These are phyloP conservation scores for Casuarius casuarius DNA, from an alignment of 2,113 vertebrate genomes.

Conservation along the genomic window DNA sequence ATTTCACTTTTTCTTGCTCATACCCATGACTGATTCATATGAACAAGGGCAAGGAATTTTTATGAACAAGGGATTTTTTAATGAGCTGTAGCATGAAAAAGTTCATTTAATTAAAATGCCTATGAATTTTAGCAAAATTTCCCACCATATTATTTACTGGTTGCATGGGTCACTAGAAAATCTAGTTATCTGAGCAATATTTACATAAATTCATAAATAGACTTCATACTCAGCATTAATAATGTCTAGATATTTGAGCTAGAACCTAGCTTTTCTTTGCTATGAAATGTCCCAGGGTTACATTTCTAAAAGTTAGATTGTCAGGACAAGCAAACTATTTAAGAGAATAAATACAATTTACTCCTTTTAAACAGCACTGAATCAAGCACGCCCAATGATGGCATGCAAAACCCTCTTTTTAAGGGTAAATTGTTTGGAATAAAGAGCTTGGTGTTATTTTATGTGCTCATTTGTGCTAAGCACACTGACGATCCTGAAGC, in stretches of 20 bases:
- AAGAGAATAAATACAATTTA: not conserved
- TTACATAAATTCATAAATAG: not conserved
- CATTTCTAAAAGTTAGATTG: not conserved
- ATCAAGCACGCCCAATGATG: not conserved
- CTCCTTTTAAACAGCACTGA: not conserved
- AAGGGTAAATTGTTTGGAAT: not conserved
- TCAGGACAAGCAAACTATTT: not conserved
- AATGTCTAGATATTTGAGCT: not conserved
- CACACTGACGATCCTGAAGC: not conserved
- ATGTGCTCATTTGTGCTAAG: not conserved
- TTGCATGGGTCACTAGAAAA: not conserved
- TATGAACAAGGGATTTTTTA: not conserved
- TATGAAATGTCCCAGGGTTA: not conserved
- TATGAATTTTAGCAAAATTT: not conserved
- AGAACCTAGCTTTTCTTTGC: not conserved
- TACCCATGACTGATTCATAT: not conserved
- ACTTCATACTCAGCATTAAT: not conserved
- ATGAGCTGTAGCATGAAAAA: not conserved
- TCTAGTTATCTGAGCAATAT: not conserved
- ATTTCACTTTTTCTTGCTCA: not conserved
- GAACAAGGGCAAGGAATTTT: not conserved
- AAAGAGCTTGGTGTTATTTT: not conserved
- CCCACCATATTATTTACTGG: not conserved
- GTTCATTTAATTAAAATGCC: not conserved
- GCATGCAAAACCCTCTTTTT: not conserved